Evolutionary conservation across 2,113 vertebrate species (phyloP).

Genomic region (Sisor rabdophorus): DNA sequence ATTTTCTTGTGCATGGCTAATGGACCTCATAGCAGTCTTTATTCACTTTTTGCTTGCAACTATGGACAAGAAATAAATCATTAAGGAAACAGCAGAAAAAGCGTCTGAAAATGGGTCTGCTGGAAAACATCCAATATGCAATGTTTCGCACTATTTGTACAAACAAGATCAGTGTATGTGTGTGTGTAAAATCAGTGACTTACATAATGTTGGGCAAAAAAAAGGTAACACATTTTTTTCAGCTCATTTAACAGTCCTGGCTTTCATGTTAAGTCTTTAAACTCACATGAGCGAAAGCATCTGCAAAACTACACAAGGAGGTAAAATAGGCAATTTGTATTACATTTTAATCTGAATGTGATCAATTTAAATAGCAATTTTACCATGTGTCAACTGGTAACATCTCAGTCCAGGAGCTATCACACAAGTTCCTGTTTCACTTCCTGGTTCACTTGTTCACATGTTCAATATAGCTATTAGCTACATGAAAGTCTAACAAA

Average conservation of each 20-base stretch:
- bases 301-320: not conserved
- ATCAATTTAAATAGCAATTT: not conserved
- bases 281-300: conserved; percentile 6
- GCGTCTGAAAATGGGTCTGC: conserved; percentile 37
- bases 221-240: conserved; percentile 26
- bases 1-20: conserved; percentile 34
- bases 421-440: too few species aligned
- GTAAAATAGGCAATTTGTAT: not conserved
- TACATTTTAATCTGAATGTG: not conserved
- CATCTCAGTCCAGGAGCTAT: too few species aligned
- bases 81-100: conserved; percentile 38
- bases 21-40: conserved; percentile 25
- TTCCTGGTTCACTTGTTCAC: too few species aligned
- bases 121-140: conserved; percentile 42
- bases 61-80: conserved; percentile 31
- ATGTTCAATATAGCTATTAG: too few species aligned
- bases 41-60: conserved; percentile 28
- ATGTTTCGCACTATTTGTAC: conserved; percentile 26
- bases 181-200: conserved; percentile 34
- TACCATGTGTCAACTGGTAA: too few species aligned
- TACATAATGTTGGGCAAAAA: conserved; percentile 17
- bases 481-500: too few species aligned
- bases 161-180: conserved; percentile 34
- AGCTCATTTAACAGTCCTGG: conserved; percentile 25
- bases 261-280: conserved; percentile 16